phyloP scores from a whole-genome alignment of 2,888 invertebrate genomes.

The Oxyscelio sp. region DNA sequence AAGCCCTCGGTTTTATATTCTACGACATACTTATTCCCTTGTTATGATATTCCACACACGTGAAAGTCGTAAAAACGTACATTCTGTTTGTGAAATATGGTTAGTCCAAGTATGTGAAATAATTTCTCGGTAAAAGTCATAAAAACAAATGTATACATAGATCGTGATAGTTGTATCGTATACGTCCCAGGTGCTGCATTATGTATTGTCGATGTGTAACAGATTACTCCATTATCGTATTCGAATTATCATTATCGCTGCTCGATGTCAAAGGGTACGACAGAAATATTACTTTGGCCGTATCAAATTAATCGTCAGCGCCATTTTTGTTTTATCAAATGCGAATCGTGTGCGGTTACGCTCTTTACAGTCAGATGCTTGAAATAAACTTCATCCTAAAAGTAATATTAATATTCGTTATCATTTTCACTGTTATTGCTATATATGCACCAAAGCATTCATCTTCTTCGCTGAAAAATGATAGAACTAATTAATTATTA shows the following conservation, averaged over 20 bases:
- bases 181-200: conserved; percentile 33
- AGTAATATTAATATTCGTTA: background rate
- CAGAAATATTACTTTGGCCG: background rate
- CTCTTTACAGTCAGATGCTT: no score
- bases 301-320: background rate
- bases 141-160: conserved; percentile 50
- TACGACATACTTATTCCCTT: conserved; percentile 28
- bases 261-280: background rate
- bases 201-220: conserved; percentile 16
- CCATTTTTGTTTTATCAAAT: background rate
- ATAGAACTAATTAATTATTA: no score
- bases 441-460: no score
- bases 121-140: conserved; percentile 48
- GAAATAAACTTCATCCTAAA: no score
- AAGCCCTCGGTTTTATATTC: no score
- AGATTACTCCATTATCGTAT: conserved; percentile 31
- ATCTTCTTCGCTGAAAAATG: no score
- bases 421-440: no score
- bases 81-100: conserved; percentile 48
- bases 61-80: conserved; percentile 47
- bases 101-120: conserved; percentile 36
- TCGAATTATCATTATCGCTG: conserved; percentile 16
- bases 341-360: background rate
- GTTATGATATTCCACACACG: conserved; percentile 43
- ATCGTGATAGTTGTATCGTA: conserved; percentile 40